Percentiles rank a stretch among this genome's conserved stretches.
These are phyloP conservation scores for Dysmachus trigonus DNA, from an alignment of 2,888 invertebrate species.

Conservation along the genomic window DNA sequence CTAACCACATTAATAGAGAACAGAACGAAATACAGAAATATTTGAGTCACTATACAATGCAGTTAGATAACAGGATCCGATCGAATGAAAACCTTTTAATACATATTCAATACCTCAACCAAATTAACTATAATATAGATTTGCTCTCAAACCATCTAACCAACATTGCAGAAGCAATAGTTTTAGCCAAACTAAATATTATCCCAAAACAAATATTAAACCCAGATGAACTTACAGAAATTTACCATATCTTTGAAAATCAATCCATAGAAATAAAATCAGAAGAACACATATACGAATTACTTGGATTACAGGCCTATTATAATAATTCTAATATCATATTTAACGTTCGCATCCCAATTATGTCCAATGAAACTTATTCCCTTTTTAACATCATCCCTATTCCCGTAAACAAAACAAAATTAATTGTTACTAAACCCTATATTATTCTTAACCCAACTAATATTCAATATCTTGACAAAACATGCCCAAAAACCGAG, in stretches of 20 bases:
- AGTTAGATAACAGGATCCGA: constrained; percentile 16
- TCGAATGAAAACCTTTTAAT: background rate
- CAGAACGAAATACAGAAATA: constrained; percentile 41
- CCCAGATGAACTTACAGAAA: constrained; percentile 46
- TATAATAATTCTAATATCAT: too few species aligned
- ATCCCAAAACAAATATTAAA: constrained; percentile 47
- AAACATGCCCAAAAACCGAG: constrained; percentile 37
- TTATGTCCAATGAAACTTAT: too few species aligned
- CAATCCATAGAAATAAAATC: constrained; percentile 43
- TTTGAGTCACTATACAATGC: constrained; percentile 29
- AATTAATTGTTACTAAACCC: constrained; percentile 41
- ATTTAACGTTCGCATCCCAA: too few species aligned
- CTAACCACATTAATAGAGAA: constrained; percentile 48
- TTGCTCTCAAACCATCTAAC: constrained; percentile 40
- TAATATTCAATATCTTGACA: constrained; percentile 31
- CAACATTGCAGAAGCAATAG: constrained; percentile 48
- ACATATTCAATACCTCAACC: constrained; percentile 41
- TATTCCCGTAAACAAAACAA: too few species aligned
- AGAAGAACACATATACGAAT: constrained; percentile 49
- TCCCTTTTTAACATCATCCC: too few species aligned
- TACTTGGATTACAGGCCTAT: too few species aligned
- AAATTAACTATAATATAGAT: constrained; percentile 48
- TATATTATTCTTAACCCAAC: constrained; percentile 33
- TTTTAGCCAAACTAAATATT: constrained; percentile 48
- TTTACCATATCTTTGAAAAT: constrained; percentile 35